Evolutionary conservation across 2,113 vertebrate genomes (phyloP).

Genomic region (Myrmophylax atrothorax): DNA sequence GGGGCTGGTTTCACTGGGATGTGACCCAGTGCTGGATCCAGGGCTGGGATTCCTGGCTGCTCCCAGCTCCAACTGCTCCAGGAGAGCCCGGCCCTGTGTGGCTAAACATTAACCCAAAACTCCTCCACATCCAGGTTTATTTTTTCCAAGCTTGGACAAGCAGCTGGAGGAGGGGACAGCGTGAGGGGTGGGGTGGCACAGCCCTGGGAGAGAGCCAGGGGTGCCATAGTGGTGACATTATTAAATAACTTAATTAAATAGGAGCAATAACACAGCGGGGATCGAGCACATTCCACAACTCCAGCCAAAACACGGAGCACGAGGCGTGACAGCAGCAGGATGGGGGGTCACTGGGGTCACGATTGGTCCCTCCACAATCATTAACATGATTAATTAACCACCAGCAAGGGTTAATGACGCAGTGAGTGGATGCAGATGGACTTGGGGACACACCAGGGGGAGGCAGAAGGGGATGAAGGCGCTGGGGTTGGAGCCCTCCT

Average conservation of each 20-base stretch:
- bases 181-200: neutral
- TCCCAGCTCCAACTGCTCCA: neutral
- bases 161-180: neutral
- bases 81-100: rapidly evolving
- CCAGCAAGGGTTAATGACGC: too few species aligned
- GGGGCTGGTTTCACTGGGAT: slow-evolving; percentile 57
- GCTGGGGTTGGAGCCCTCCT: too few species aligned
- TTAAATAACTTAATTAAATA: neutral
- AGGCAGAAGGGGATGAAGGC: neutral
- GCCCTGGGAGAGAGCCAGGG: neutral
- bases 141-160: neutral
- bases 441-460: neutral
- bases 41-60: neutral
- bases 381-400: neutral
- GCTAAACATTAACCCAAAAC: neutral
- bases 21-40: neutral
- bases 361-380: neutral
- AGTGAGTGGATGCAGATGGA: rapidly evolving
- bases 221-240: neutral
- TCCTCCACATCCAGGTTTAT: neutral
- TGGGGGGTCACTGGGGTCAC: neutral
- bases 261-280: rapidly evolving
- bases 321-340: rapidly evolving
- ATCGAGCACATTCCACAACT: neutral
- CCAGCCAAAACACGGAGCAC: neutral